These are phyloP conservation scores for Gryllus longicercus DNA, from an alignment of 2,888 invertebrate species.

Conservation along the genomic window DNA sequence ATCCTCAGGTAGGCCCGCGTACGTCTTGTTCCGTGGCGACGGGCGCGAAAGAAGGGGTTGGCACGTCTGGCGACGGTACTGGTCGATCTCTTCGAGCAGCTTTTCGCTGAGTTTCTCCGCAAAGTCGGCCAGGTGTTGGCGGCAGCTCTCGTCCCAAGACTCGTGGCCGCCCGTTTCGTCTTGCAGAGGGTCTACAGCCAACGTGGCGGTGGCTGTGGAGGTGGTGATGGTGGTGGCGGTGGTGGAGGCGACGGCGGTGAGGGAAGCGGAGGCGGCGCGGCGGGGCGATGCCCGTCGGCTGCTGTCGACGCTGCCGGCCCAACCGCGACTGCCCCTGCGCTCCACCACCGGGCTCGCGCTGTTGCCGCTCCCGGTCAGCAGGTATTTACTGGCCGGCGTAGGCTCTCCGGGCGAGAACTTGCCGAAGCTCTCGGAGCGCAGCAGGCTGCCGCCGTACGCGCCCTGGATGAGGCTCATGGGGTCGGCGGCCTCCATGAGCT, in stretches of 20 bases:
- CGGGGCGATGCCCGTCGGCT: constrained; percentile 28
- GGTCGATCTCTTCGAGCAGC: constrained; percentile 71
- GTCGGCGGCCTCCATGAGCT: constrained; percentile 36
- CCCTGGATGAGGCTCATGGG: constrained; percentile 46
- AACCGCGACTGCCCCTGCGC: constrained; percentile 33
- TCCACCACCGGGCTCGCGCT: constrained; percentile 22
- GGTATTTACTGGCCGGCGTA: constrained; percentile 3
- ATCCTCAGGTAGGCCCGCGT: constrained; percentile 41
- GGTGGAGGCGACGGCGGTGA: neutral
- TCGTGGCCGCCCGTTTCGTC: constrained; percentile 37
- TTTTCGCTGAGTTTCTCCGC: constrained; percentile 80
- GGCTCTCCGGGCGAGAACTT: constrained; percentile 12
- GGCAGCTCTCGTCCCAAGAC: constrained; percentile 62
- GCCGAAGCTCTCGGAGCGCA: constrained; percentile 30
- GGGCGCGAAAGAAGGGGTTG: constrained; percentile 45
- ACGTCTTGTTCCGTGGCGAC: constrained; percentile 45
- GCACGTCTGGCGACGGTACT: constrained; percentile 45
- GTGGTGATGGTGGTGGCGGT: neutral
- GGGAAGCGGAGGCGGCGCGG: neutral
- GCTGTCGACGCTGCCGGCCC: constrained; percentile 25
- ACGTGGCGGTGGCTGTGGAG: neutral
- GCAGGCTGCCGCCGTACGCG: constrained; percentile 37
- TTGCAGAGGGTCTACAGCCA: constrained; percentile 29
- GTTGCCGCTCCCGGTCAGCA: neutral
- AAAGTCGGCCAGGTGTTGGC: constrained; percentile 71